phyloP scores from a whole-genome alignment of 2,888 invertebrate genomes.

The Ctena decussata region DNA sequence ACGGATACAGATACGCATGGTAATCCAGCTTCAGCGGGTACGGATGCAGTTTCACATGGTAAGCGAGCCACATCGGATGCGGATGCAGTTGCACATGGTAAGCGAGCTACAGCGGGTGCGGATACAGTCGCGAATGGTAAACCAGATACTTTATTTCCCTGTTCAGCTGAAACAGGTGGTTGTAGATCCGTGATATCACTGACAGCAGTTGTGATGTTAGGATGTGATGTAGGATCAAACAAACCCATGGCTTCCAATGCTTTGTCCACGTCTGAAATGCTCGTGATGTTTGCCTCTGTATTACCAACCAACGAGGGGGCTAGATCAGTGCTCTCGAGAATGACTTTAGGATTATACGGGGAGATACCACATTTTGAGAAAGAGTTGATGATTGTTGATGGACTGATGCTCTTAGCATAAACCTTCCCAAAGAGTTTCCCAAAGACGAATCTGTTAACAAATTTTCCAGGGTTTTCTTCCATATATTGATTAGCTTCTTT shows the following conservation, averaged over 20 bases:
- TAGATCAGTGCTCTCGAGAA: neutral
- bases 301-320: constrained; percentile 4
- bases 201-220: neutral
- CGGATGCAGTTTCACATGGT: too few species aligned
- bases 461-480: neutral
- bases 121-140: too few species aligned
- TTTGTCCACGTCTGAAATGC: neutral
- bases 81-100: too few species aligned
- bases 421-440: neutral
- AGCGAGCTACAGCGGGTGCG: too few species aligned
- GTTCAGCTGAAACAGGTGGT: neutral
- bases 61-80: too few species aligned
- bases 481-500: neutral
- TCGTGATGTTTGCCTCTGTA: neutral
- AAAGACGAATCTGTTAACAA: neutral
- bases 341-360: neutral
- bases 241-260: neutral
- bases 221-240: neutral
- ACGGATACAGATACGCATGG: too few species aligned
- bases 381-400: neutral
- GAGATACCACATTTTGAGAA: neutral
- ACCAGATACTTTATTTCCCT: too few species aligned
- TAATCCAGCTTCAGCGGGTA: too few species aligned
- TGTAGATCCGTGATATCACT: neutral
- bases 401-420: neutral